Percentiles rank a stretch among this genome's conserved stretches.
These are phyloP conservation scores for Erythrolamprus reginae DNA, from an alignment of 2,113 vertebrate genomes.

Conservation along the genomic window DNA sequence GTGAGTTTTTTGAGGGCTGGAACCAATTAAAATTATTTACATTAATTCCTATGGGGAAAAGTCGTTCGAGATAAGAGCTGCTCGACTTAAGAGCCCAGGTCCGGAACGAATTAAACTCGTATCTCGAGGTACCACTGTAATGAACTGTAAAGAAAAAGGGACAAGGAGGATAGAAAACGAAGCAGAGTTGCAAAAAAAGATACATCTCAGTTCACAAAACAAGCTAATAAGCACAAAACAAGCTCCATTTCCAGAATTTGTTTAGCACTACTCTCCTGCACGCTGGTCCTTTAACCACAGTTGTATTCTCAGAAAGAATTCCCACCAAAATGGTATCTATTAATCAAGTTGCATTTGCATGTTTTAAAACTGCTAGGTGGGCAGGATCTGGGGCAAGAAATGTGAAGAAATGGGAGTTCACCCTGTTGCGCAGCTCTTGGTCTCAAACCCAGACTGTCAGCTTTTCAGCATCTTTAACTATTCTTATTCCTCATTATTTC, in stretches of 20 bases:
- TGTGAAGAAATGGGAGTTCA: background rate
- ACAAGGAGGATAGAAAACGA: background rate
- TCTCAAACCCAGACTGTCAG: no score
- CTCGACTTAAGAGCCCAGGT: no score
- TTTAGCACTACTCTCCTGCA: background rate
- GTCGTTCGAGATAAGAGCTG: no score
- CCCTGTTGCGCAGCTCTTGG: background rate
- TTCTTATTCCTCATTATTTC: background rate
- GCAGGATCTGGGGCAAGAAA: background rate
- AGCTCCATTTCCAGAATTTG: background rate
- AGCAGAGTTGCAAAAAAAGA: background rate
- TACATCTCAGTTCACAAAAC: background rate
- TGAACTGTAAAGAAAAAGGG: no score
- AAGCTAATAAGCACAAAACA: background rate
- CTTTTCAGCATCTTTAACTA: background rate
- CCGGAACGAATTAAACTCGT: no score
- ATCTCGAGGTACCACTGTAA: no score
- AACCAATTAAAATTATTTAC: no score
- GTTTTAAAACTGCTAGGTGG: background rate
- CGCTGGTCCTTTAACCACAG: no score
- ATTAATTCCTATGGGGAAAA: no score
- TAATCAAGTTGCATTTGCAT: background rate
- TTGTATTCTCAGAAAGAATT: background rate
- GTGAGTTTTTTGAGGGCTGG: no score
- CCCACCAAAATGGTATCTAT: background rate